phyloP scores from a whole-genome alignment of 2,113 vertebrate species.

The Forbesichthys agassizii region DNA sequence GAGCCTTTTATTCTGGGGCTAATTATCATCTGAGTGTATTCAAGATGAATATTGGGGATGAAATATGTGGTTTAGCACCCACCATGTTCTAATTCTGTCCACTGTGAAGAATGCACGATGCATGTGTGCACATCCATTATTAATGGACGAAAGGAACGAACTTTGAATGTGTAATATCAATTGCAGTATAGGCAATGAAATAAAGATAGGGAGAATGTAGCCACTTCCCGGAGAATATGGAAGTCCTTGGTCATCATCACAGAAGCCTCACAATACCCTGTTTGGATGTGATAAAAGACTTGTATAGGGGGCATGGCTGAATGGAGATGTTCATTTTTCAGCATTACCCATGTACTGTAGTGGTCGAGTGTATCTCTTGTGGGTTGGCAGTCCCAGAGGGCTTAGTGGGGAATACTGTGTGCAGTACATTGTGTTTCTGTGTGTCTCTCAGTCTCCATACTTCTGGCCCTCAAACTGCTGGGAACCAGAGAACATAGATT shows the following conservation, averaged over 20 bases:
- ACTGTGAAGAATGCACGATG: constrained; percentile 63
- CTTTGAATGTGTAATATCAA: constrained; percentile 63
- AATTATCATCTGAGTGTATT: constrained; percentile 42
- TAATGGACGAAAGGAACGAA: constrained; percentile 56
- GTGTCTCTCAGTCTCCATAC: constrained; percentile 84
- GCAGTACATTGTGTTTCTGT: constrained; percentile 2
- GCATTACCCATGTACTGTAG: neutral
- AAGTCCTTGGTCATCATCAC: constrained; percentile 37
- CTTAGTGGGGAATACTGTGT: neutral
- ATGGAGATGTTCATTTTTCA: neutral
- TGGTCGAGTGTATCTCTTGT: neutral
- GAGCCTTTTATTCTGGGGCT: constrained; percentile 17
- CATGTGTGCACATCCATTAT: constrained; percentile 62
- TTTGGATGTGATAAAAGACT: constrained; percentile 8
- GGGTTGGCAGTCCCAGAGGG: neutral
- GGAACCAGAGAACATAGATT: constrained; percentile 98
- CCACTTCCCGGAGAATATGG: constrained; percentile 11
- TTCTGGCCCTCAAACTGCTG: constrained; percentile 98
- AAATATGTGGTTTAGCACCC: constrained; percentile 40
- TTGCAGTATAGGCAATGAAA: constrained; percentile 53
- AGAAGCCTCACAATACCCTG: neutral
- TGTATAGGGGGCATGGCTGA: neutral
- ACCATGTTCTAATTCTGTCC: constrained; percentile 57
- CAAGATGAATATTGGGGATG: constrained; percentile 23
- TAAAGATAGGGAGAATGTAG: constrained; percentile 48